Percentiles rank a stretch among this genome's conserved stretches.
Evolutionary conservation across 64 coral and sea anemone genomes (phyloP).

Genomic region (Montipora cactus): DNA sequence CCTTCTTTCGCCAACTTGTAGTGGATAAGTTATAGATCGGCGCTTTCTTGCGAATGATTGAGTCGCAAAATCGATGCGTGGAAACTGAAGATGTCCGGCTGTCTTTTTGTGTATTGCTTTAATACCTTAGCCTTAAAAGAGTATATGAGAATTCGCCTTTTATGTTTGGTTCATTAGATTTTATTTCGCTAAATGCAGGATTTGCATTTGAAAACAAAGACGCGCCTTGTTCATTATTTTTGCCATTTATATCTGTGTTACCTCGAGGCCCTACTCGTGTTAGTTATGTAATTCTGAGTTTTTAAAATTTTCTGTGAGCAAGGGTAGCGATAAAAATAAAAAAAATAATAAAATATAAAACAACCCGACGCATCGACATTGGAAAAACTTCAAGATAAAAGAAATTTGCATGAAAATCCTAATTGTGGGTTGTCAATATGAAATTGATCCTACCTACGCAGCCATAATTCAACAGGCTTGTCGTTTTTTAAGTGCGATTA

Average conservation of each 20-base stretch:
- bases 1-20: no score
- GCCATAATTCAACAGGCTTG: no score
- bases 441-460: no score
- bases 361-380: background rate
- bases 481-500: no score
- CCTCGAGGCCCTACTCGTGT: background rate
- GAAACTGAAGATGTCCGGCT: no score
- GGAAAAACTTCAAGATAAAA: background rate
- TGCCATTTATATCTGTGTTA: background rate
- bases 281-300: background rate
- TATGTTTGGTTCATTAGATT: background rate
- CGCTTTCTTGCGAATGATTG: no score
- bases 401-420: no score
- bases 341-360: background rate
- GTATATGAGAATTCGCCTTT: background rate
- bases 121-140: background rate
- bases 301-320: no score
- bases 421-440: no score
- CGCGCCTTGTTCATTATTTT: background rate
- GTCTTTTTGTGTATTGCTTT: background rate
- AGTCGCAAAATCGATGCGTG: no score
- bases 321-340: no score
- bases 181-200: conserved; percentile 7
- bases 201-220: conserved; percentile 56
- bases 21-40: no score